phyloP scores from a whole-genome alignment of 2,797 vertebrate genomes.

The Pangasius macronema region DNA sequence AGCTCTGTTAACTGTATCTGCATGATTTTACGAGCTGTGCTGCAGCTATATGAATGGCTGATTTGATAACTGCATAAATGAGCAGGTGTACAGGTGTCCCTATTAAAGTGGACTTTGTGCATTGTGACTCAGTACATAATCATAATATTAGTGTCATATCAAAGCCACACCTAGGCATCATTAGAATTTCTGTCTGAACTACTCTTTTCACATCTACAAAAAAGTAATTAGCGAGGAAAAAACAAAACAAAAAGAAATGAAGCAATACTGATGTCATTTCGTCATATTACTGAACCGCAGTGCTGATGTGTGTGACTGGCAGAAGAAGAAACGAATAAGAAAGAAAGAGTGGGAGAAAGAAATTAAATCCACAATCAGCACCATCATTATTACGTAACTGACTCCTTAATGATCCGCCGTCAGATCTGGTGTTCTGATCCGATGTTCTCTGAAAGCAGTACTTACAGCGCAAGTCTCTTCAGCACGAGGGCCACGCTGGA shows the following conservation, averaged over 20 bases:
- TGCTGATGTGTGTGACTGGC: neutral
- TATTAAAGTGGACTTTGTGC: too few species aligned
- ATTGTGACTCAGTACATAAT: too few species aligned
- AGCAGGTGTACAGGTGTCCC: too few species aligned
- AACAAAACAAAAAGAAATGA: neutral
- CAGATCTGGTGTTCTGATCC: neutral
- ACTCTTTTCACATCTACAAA: neutral
- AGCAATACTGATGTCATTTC: neutral
- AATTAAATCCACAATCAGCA: too few species aligned
- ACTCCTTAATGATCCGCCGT: neutral
- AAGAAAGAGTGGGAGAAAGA: neutral
- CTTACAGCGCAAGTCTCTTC: constrained; percentile 96
- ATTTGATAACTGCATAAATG: too few species aligned
- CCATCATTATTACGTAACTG: neutral
- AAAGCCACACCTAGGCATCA: neutral
- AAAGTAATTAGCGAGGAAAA: neutral
- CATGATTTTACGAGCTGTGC: too few species aligned
- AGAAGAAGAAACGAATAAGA: neutral
- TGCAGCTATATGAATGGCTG: too few species aligned
- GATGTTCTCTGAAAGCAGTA: constrained; percentile 43
- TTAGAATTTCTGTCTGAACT: neutral
- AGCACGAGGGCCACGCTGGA: constrained; percentile 92
- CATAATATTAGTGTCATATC: neutral
- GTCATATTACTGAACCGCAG: neutral
- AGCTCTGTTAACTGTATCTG: too few species aligned